phyloP scores from a whole-genome alignment of 2,888 invertebrate genomes.

The Mongoloraphidia duomilia region DNA sequence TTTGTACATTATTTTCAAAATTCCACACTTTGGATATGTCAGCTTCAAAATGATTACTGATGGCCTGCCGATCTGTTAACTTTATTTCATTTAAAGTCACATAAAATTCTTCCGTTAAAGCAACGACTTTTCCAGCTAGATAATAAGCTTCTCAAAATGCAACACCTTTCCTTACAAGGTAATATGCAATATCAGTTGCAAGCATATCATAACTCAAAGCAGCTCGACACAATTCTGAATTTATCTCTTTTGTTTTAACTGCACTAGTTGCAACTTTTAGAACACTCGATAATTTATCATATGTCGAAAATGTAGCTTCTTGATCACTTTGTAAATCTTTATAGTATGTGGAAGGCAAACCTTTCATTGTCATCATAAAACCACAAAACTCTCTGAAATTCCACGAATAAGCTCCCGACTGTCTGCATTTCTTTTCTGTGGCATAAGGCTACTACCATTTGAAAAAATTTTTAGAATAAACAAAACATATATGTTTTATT shows the following conservation, averaged over 20 bases:
- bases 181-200: slow-evolving; percentile 73
- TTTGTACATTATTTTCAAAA: slow-evolving; percentile 63
- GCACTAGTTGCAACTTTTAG: slow-evolving; percentile 49
- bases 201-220: slow-evolving; percentile 63
- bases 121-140: slow-evolving; percentile 54
- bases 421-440: too few species aligned
- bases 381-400: slow-evolving; percentile 41
- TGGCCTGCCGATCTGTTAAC: slow-evolving; percentile 43
- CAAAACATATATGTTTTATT: too few species aligned
- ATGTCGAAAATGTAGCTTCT: slow-evolving; percentile 57
- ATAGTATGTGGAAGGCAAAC: slow-evolving; percentile 73
- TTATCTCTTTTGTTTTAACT: slow-evolving; percentile 47
- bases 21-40: slow-evolving; percentile 56
- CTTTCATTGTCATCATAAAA: slow-evolving; percentile 58
- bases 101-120: slow-evolving; percentile 43
- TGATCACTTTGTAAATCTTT: slow-evolving; percentile 79
- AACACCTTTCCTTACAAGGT: slow-evolving; percentile 62
- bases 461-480: too few species aligned
- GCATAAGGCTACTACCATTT: too few species aligned
- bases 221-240: slow-evolving; percentile 35
- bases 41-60: slow-evolving; percentile 42
- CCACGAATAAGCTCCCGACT: too few species aligned
- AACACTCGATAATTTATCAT: slow-evolving; percentile 45
- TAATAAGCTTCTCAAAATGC: slow-evolving; percentile 68
- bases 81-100: slow-evolving; percentile 45